These are phyloP conservation scores for Hystrix cristata DNA, from an alignment of 2,113 vertebrate genomes.

Conservation along the genomic window DNA sequence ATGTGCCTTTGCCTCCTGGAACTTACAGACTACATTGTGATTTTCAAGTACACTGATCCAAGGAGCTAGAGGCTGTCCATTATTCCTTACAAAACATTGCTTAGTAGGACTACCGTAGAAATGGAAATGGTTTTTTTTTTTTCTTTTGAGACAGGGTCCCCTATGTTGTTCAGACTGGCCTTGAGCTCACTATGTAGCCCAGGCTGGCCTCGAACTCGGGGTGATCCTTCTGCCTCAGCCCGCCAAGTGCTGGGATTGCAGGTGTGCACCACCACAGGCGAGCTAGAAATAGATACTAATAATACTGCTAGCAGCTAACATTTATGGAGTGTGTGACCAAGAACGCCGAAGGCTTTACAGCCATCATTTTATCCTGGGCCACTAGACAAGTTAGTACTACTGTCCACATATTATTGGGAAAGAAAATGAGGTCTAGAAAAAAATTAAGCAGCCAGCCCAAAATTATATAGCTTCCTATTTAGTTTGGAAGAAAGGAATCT, in stretches of 20 bases:
- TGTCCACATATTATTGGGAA: background rate
- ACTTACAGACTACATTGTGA: background rate
- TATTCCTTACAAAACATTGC: background rate
- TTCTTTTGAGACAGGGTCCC: too few relatives aligned
- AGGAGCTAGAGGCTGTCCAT: background rate
- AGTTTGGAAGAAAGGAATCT: background rate
- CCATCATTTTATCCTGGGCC: background rate
- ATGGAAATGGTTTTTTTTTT: background rate
- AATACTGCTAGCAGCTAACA: background rate
- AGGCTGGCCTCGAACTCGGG: too few relatives aligned
- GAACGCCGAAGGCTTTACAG: background rate
- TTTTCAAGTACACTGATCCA: background rate
- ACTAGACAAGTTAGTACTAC: background rate
- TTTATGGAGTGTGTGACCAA: background rate
- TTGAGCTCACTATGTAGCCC: too few relatives aligned
- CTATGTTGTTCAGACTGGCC: too few relatives aligned
- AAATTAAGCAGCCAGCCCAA: background rate
- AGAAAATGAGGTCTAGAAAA: constrained; percentile 17
- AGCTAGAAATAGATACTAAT: background rate
- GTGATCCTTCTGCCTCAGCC: too few relatives aligned
- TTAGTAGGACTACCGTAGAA: constrained; percentile 29
- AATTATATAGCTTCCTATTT: background rate
- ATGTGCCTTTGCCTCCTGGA: background rate
- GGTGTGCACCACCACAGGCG: too few relatives aligned
- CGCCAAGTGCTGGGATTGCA: too few relatives aligned